Percentiles rank a stretch among this genome's conserved stretches.
Evolutionary conservation across 2,888 invertebrate species (phyloP).

Genomic region (Beris morrisii): DNA sequence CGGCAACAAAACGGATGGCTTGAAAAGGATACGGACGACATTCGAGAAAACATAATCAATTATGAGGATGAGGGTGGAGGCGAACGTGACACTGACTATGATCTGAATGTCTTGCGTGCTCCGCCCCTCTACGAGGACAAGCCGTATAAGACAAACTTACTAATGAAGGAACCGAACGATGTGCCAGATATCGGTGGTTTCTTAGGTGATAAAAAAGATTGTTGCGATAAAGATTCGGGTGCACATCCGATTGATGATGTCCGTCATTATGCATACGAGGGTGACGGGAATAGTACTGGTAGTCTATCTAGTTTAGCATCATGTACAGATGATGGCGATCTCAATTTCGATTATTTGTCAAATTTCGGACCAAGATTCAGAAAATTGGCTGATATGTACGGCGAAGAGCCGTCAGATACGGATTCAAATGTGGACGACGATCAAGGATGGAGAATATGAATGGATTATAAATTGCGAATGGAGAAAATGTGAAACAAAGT

Average conservation of each 20-base stretch:
- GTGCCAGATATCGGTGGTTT: conserved; percentile 87
- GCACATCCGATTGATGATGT: conserved; percentile 95
- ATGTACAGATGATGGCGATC: conserved; percentile 89
- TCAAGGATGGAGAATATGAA: conserved; percentile 75
- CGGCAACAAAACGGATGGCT: conserved; percentile 83
- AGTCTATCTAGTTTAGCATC: conserved; percentile 91
- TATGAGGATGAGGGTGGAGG: conserved; percentile 99
- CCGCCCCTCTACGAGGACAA: conserved; percentile 57
- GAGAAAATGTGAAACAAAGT: conserved; percentile 19
- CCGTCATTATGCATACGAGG: conserved; percentile 96
- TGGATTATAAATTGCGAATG: neutral
- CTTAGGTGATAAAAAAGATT: conserved; percentile 84
- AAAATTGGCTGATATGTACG: conserved; percentile 91
- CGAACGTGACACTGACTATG: conserved; percentile 81
- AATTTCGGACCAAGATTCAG: conserved; percentile 96
- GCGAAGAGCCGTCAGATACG: conserved; percentile 82
- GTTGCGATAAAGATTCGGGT: conserved; percentile 88
- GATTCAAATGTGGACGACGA: conserved; percentile 76
- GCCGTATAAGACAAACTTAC: conserved; percentile 50
- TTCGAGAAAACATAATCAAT: conserved; percentile 94
- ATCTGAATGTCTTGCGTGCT: conserved; percentile 54
- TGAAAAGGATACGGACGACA: conserved; percentile 92
- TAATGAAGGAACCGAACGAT: conserved; percentile 58
- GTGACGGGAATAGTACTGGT: conserved; percentile 90
- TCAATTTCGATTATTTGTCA: conserved; percentile 91